Evolutionary conservation across 2,113 vertebrate species (phyloP).

Genomic region (Festucalex cinctus): DNA sequence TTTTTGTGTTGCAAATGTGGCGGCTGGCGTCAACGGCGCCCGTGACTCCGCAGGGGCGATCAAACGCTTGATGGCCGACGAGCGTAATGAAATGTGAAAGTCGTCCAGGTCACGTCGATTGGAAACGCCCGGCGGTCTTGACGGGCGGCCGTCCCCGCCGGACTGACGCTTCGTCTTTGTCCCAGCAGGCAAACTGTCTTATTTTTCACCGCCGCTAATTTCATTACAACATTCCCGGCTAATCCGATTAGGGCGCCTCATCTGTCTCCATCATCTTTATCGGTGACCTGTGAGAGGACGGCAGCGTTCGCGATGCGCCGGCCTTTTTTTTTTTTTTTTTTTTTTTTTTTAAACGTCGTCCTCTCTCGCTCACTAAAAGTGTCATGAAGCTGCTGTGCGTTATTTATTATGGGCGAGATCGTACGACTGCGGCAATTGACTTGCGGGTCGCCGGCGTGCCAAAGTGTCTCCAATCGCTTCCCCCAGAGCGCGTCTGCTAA

Average conservation of each 20-base stretch:
- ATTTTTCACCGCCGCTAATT: constrained; percentile 32
- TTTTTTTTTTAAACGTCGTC: constrained; percentile 13
- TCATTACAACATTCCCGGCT: constrained; percentile 45
- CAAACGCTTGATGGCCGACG: not conserved
- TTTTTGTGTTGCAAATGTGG: not conserved
- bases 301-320: constrained; percentile 30
- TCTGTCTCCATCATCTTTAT: constrained; percentile 58
- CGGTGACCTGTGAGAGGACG: constrained; percentile 54
- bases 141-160: not conserved
- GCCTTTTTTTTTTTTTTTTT: too few species aligned
- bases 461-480: constrained; percentile 18
- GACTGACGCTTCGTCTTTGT: constrained; percentile 14
- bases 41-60: not conserved
- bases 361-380: constrained; percentile 42
- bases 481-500: constrained; percentile 41
- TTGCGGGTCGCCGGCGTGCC: constrained; percentile 38
- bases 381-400: constrained; percentile 43
- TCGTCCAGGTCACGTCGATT: not conserved
- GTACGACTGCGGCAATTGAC: constrained; percentile 45
- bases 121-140: not conserved
- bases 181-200: constrained; percentile 21
- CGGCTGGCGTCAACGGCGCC: not conserved
- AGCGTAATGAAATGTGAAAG: constrained; percentile 1
- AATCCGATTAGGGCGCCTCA: constrained; percentile 50
- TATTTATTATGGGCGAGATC: constrained; percentile 46